A percentile compares a stretch with the other conserved stretches of the same genome.
phyloP scores from a whole-genome alignment of 1,140 invertebrate genomes.

The Scaptomyza pallida region DNA sequence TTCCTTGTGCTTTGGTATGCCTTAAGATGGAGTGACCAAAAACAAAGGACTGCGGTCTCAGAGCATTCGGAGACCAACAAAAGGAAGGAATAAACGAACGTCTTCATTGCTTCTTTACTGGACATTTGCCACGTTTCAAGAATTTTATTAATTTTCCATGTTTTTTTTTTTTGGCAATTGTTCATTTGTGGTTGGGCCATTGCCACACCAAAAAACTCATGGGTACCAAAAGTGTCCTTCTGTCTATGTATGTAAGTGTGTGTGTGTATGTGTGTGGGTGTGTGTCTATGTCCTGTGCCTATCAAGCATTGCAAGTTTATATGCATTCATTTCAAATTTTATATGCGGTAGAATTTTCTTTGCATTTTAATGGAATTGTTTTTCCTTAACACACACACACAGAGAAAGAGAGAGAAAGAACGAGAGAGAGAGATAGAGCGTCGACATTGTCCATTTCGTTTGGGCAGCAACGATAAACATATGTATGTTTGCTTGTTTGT shows the following conservation, averaged over 20 bases:
- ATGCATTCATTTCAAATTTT: slow-evolving; percentile 1
- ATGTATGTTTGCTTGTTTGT: not conserved
- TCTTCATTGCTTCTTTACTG: slow-evolving; percentile 12
- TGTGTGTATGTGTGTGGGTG: not conserved
- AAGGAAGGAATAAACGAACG: not conserved
- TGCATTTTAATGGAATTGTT: slow-evolving; percentile 2
- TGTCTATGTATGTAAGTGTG: too few relatives aligned
- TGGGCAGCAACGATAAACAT: not conserved
- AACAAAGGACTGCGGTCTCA: not conserved
- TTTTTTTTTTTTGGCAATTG: slow-evolving; percentile 28
- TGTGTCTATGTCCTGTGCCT: not conserved
- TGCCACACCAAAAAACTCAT: too few relatives aligned
- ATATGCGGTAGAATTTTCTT: slow-evolving; percentile 2
- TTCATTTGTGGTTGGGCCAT: slow-evolving; percentile 19
- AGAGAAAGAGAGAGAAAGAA: too few relatives aligned
- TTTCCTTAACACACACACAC: not conserved
- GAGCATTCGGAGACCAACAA: not conserved
- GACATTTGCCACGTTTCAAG: slow-evolving; percentile 12
- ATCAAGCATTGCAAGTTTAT: slow-evolving; percentile 1
- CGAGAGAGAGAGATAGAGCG: too few relatives aligned
- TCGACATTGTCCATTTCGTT: not conserved
- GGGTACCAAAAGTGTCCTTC: not conserved
- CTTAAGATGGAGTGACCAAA: not conserved
- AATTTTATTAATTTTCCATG: slow-evolving; percentile 30
- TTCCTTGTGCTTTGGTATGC: not conserved